Evolutionary conservation across 2,797 vertebrate genomes (phyloP).

Genomic region (Ataeniobius toweri): DNA sequence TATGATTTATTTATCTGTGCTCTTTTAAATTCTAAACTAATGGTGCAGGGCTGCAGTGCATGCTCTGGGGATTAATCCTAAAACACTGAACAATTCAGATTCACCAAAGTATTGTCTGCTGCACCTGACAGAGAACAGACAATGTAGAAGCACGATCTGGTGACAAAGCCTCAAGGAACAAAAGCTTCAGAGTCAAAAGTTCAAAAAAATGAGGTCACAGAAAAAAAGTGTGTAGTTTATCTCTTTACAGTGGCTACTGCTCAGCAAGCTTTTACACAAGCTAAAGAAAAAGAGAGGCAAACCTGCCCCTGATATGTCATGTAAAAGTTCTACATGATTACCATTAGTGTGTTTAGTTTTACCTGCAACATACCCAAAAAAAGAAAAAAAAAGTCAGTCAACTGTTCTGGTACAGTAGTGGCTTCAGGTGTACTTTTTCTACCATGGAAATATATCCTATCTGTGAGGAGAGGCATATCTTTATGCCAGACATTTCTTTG

Average conservation of each 20-base stretch:
- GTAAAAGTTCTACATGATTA: constrained; percentile 57
- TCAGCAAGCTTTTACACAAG: constrained; percentile 4
- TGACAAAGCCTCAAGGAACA: constrained; percentile 55
- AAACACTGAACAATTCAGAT: constrained; percentile 74
- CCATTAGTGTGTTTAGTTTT: constrained; percentile 57
- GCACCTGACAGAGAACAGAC: constrained; percentile 61
- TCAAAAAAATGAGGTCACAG: constrained; percentile 62
- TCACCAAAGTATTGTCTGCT: constrained; percentile 62
- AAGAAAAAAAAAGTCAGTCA: constrained; percentile 64
- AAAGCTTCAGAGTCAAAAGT: constrained; percentile 49
- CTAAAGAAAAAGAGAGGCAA: background rate
- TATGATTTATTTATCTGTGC: constrained; percentile 90
- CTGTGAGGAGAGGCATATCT: constrained; percentile 69
- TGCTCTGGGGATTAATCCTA: constrained; percentile 77
- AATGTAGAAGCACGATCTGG: constrained; percentile 56
- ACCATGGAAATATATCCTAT: constrained; percentile 74
- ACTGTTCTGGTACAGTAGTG: constrained; percentile 72
- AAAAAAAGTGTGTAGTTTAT: constrained; percentile 46
- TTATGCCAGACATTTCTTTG: constrained; percentile 81
- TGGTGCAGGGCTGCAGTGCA: constrained; percentile 70
- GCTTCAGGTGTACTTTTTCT: constrained; percentile 75
- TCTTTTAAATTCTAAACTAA: constrained; percentile 78
- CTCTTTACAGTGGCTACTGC: constrained; percentile 34
- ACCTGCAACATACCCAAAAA: constrained; percentile 56
- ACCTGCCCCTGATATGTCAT: constrained; percentile 16